Evolutionary conservation across 2,113 vertebrate genomes (phyloP).

Genomic region (Psammodynastes pulverulentus): DNA sequence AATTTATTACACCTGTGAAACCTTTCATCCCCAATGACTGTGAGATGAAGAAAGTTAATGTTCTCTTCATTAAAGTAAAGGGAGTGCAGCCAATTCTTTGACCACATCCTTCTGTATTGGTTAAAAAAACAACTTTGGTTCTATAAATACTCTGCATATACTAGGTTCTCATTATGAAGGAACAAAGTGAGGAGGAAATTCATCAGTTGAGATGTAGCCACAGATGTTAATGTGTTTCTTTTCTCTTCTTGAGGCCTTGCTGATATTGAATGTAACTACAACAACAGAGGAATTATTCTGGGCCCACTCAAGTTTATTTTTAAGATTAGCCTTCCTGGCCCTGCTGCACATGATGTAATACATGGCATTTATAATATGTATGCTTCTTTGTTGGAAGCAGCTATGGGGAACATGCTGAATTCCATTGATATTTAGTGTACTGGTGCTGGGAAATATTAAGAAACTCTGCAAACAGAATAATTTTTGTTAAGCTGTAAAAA

Average conservation of each 20-base stretch:
- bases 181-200: conserved; percentile 15
- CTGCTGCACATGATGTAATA: neutral
- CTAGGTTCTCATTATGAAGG: conserved; percentile 21
- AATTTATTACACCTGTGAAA: conserved; percentile 8
- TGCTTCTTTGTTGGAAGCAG: neutral
- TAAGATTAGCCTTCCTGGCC: neutral
- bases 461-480: neutral
- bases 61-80: conserved; percentile 6
- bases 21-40: neutral
- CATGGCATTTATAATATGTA: neutral
- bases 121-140: conserved; percentile 10
- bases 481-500: neutral
- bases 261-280: conserved; percentile 1
- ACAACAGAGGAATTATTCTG: neutral
- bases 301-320: conserved; percentile 13
- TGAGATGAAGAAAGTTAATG: conserved; percentile 20
- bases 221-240: neutral
- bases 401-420: neutral
- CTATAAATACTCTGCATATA: conserved; percentile 25
- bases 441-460: neutral
- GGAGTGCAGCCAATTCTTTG: neutral
- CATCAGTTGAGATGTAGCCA: conserved; percentile 17
- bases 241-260: neutral
- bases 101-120: conserved; percentile 21
- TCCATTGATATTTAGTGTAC: neutral